Evolutionary conservation across 2,797 vertebrate species (phyloP).

Genomic region (Bucorvus abyssinicus): DNA sequence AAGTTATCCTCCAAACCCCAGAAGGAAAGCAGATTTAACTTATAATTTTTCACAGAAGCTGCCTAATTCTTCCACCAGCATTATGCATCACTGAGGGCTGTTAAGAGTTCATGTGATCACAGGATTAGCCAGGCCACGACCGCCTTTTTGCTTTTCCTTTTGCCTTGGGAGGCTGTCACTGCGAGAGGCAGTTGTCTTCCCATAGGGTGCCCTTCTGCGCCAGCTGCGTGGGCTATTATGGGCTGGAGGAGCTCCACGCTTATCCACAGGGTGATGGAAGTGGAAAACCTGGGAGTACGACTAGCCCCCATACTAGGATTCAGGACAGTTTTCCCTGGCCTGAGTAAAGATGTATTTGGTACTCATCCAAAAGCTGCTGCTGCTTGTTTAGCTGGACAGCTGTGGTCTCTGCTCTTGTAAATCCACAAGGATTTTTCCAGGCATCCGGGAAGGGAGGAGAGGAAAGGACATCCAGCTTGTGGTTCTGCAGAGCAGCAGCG

Average conservation of each 20-base stretch:
- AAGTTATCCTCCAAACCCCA: neutral
- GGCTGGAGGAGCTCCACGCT: accelerated
- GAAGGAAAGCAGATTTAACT: neutral
- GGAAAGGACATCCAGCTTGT: neutral
- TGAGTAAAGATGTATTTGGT: neutral
- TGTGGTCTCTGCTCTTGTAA: neutral
- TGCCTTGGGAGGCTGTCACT: neutral
- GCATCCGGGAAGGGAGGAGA: neutral
- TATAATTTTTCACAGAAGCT: neutral
- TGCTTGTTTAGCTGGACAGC: neutral
- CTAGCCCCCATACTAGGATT: neutral
- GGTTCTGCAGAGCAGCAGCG: neutral
- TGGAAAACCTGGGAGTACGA: neutral
- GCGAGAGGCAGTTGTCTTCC: too few species aligned
- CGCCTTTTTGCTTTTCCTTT: neutral
- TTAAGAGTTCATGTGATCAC: neutral
- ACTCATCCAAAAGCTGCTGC: neutral
- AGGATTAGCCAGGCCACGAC: neutral
- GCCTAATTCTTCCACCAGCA: neutral
- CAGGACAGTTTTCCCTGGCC: neutral
- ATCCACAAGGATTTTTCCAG: neutral
- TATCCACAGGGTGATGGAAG: accelerated
- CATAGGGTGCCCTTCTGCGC: neutral
- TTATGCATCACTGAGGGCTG: accelerated
- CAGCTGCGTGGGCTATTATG: too few species aligned